Evolutionary conservation across 2,797 vertebrate species (phyloP).

Genomic region (Paedocypris micromegethes): DNA sequence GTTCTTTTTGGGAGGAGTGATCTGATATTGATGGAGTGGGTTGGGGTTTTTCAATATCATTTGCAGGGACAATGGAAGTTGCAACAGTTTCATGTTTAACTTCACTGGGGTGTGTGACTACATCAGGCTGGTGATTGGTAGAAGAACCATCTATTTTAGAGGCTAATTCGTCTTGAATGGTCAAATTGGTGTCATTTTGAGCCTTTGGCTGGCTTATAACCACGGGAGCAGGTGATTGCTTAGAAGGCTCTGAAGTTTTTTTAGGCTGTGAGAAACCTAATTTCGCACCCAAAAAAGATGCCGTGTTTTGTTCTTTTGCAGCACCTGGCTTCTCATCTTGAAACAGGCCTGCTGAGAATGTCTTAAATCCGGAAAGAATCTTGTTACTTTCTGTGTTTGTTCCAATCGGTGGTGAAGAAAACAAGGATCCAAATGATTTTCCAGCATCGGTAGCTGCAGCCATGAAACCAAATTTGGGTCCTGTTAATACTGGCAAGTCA

Average conservation of each 20-base stretch:
- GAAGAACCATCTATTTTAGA: constrained; percentile 8
- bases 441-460: constrained; percentile 65
- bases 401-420: constrained; percentile 70
- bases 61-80: constrained; percentile 56
- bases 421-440: constrained; percentile 78
- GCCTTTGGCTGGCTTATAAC: constrained; percentile 63
- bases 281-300: constrained; percentile 77
- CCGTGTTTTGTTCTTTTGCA: constrained; percentile 57
- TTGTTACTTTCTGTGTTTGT: constrained; percentile 62
- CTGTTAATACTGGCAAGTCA: constrained; percentile 62
- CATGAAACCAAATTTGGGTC: constrained; percentile 69
- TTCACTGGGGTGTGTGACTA: constrained; percentile 16
- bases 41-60: constrained; percentile 53
- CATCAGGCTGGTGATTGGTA: constrained; percentile 48
- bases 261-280: constrained; percentile 77
- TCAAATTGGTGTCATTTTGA: constrained; percentile 37
- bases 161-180: constrained; percentile 10
- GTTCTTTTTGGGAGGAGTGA: constrained; percentile 62
- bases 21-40: constrained; percentile 64
- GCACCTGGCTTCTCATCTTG: constrained; percentile 70
- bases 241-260: constrained; percentile 57
- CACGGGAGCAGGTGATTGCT: constrained; percentile 55
- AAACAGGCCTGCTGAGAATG: constrained; percentile 79
- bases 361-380: constrained; percentile 81
- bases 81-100: constrained; percentile 12